Percentiles rank a stretch among this genome's conserved stretches.
These are phyloP conservation scores for Teleiodes luculella DNA, from an alignment of 2,888 invertebrate genomes.

Conservation along the genomic window DNA sequence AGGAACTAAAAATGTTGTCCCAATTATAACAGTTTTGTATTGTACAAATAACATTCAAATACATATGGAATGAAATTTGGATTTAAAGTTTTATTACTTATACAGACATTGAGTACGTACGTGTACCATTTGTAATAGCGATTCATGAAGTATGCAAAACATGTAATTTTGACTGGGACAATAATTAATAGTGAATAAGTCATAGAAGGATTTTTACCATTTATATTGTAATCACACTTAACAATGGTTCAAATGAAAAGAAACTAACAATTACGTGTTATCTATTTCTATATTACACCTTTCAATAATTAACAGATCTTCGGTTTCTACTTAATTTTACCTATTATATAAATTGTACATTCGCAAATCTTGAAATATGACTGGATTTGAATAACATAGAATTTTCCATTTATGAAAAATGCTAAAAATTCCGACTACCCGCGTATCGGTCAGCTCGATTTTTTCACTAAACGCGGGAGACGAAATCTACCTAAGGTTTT, in stretches of 20 bases:
- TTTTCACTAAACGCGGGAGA: not conserved
- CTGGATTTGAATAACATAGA: not conserved
- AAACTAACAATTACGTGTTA: constrained; percentile 62
- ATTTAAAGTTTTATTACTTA: too few relatives aligned
- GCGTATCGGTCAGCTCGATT: constrained; percentile 6
- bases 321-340: constrained; percentile 45
- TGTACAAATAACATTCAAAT: too few relatives aligned
- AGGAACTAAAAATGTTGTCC: too few relatives aligned
- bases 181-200: too few relatives aligned
- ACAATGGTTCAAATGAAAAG: constrained; percentile 41
- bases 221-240: constrained; percentile 49
- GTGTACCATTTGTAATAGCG: too few relatives aligned
- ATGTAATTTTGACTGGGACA: not conserved
- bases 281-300: constrained; percentile 44
- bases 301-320: constrained; percentile 58
- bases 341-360: constrained; percentile 28
- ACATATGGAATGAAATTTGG: too few relatives aligned
- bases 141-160: not conserved
- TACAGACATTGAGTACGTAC: too few relatives aligned
- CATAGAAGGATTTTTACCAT: not conserved
- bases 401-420: not conserved
- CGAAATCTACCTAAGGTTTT: not conserved
- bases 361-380: constrained; percentile 1
- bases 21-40: too few relatives aligned
- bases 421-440: not conserved